Percentiles rank a stretch among this genome's conserved stretches.
Evolutionary conservation across 2,888 invertebrate species (phyloP).

Genomic region (Hirudinaria manillensis): DNA sequence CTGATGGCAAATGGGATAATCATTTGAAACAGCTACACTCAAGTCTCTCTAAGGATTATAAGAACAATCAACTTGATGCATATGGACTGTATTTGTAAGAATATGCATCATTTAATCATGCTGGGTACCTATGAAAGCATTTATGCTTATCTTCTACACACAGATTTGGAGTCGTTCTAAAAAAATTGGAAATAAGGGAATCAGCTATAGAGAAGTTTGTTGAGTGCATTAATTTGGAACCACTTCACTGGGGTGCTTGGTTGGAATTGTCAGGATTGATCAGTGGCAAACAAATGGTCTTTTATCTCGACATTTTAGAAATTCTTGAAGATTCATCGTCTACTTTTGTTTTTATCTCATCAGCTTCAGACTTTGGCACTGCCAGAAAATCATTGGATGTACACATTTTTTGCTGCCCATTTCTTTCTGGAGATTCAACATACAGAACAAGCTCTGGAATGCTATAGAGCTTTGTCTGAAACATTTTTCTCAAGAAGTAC

Average conservation of each 20-base stretch:
- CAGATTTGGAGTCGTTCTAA: slow-evolving; percentile 81
- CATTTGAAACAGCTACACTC: slow-evolving; percentile 49
- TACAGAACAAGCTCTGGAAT: slow-evolving; percentile 79
- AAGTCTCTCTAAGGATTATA: slow-evolving; percentile 50
- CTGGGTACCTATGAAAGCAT: not conserved
- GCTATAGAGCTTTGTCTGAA: slow-evolving; percentile 62
- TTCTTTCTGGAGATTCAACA: slow-evolving; percentile 81
- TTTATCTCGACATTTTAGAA: not conserved
- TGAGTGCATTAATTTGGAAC: slow-evolving; percentile 71
- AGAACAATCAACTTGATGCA: slow-evolving; percentile 66
- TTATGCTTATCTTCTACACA: not conserved
- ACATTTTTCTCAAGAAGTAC: slow-evolving; percentile 80
- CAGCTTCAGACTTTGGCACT: slow-evolving; percentile 50
- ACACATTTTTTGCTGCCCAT: slow-evolving; percentile 82
- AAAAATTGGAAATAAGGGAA: slow-evolving; percentile 73
- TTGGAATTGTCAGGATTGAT: slow-evolving; percentile 80
- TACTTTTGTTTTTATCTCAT: not conserved
- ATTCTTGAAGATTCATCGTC: not conserved
- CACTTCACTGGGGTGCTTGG: slow-evolving; percentile 92
- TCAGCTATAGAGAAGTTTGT: slow-evolving; percentile 74
- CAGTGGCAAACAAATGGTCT: slow-evolving; percentile 66
- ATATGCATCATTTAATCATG: not conserved
- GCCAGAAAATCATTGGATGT: slow-evolving; percentile 81
- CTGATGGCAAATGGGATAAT: slow-evolving; percentile 48
- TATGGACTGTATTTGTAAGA: slow-evolving; percentile 60